Percentiles rank a stretch among this genome's conserved stretches.
These are phyloP conservation scores for Bibio marci DNA, from an alignment of 2,888 invertebrate genomes.

Conservation along the genomic window DNA sequence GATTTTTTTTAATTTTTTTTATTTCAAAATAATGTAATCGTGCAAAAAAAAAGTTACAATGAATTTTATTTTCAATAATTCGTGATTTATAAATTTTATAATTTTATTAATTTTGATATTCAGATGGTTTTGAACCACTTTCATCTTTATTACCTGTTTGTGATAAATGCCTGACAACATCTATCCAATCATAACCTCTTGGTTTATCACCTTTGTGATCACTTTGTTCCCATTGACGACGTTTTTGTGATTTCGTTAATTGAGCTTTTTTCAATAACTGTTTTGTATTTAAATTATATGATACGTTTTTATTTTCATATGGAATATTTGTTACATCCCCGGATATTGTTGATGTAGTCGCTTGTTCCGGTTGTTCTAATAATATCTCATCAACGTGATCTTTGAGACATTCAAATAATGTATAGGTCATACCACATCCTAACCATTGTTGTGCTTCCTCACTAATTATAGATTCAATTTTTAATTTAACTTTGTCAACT, in stretches of 20 bases:
- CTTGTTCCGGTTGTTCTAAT: slow-evolving; percentile 47
- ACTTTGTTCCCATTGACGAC: slow-evolving; percentile 70
- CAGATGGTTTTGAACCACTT: neutral
- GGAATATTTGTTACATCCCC: slow-evolving; percentile 40
- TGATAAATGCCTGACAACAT: slow-evolving; percentile 87
- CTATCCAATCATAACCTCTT: slow-evolving; percentile 90
- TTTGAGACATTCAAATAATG: slow-evolving; percentile 78
- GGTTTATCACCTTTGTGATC: slow-evolving; percentile 71
- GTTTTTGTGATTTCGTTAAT: slow-evolving; percentile 80
- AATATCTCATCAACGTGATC: slow-evolving; percentile 60
- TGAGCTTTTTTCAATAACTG: slow-evolving; percentile 56
- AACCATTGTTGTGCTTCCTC: slow-evolving; percentile 66
- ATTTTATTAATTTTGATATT: no score
- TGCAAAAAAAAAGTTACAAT: no score
- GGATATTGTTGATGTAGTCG: slow-evolving; percentile 30
- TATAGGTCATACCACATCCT: slow-evolving; percentile 89
- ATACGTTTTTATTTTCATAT: slow-evolving; percentile 4
- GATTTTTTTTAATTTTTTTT: no score
- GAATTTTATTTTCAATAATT: no score
- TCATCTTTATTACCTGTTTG: slow-evolving; percentile 37
- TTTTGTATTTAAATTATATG: slow-evolving; percentile 13
- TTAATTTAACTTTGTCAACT: slow-evolving; percentile 48
- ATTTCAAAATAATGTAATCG: no score
- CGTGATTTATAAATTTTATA: no score
- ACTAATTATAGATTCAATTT: slow-evolving; percentile 40